Base-by-base conservation (phyloP, 1,140 invertebrate genomes). In the Psix sp. region DNA sequence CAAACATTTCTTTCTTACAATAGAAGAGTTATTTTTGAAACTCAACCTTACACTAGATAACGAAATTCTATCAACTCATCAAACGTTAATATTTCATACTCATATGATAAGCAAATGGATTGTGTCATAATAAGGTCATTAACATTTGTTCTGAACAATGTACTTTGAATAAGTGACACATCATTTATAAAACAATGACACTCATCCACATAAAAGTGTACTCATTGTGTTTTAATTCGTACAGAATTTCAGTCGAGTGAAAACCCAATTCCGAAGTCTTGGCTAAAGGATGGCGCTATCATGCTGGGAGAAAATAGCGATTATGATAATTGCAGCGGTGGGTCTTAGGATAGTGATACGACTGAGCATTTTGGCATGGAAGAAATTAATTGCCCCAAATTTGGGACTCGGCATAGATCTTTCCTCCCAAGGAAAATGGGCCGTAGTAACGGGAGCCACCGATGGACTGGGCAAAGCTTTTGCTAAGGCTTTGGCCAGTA, bases 381-480 rank as follows among this genome's bases (percentile, higher is more conserved):
- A 78, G 16, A 87, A 86, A 40, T 31, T 87, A 3, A 77, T 87
- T 3, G 86, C 81, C 0, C 85, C 85, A 0, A 68, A 29, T 7
- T 43, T 87, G 0, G 81, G 81, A 7, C 43, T 85, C 0, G 85
- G 79, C 2, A 71, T 86, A 6, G 79, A 87, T n/a, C 35, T 85
- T 0, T 46, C 72, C 0, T 71, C 68, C 0, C 85, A 87, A 33
- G 85, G 86, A 13, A 82, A 57, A 75, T 87, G 86, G 86, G 85
- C 88, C 91, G 94, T 98, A 56, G 87, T 97, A 0, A 98, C 96
- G 20, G 96, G 96, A 18, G 91, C 94, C 0, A 97, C 96, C 3
- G 95, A 97, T 89, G 96, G 96, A 5, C 92, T 98, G 77, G 96
- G 96, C n/a, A 95, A 94, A 85, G 94, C 94, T 1, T 97, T 94